Percentiles rank a stretch among this genome's conserved stretches.
phyloP scores from a whole-genome alignment of 2,888 invertebrate species.

The Xanthia icteritia region DNA sequence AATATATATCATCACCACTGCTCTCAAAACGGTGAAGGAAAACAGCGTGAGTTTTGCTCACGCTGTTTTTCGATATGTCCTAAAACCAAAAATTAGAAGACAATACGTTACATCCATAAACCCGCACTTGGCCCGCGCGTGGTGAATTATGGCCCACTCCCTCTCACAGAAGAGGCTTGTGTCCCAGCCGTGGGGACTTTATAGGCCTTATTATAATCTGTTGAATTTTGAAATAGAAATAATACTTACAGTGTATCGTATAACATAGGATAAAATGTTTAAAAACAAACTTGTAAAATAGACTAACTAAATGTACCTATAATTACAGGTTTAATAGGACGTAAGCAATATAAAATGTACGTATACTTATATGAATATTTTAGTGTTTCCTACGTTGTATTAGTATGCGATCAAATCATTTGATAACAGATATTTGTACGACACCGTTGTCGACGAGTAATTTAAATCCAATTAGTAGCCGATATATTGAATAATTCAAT shows the following conservation, averaged over 20 bases:
- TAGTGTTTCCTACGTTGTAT: constrained; percentile 1
- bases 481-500: constrained; percentile 47
- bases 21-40: not conserved
- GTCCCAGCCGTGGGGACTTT: too few species aligned
- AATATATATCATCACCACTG: not conserved
- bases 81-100: not conserved
- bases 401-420: constrained; percentile 45
- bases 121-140: not conserved
- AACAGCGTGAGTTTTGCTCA: too few species aligned
- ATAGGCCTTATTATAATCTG: not conserved
- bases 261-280: not conserved
- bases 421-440: constrained; percentile 47
- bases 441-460: constrained; percentile 36
- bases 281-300: not conserved
- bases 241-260: not conserved
- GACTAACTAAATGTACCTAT: not conserved
- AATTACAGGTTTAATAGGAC: not conserved
- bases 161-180: not conserved
- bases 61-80: too few species aligned
- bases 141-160: not conserved
- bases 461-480: constrained; percentile 54
- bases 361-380: constrained; percentile 30
- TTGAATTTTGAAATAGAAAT: not conserved
- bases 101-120: not conserved
- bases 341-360: not conserved